Evolutionary conservation across 2,888 invertebrate species (phyloP).

Genomic region (Gastracanthus pulcherrimus): DNA sequence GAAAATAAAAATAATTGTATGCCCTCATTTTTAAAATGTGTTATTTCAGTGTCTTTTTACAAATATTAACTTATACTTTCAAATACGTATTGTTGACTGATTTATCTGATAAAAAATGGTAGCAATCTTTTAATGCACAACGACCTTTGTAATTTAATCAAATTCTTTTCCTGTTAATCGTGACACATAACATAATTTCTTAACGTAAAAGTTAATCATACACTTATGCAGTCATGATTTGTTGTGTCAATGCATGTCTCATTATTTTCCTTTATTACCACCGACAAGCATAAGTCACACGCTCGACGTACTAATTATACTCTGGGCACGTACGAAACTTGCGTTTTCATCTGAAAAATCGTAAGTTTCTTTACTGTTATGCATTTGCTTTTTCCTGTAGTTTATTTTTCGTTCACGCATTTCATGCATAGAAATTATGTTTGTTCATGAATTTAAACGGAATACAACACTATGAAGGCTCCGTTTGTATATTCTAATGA

Average conservation of each 20-base stretch:
- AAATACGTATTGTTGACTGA: background rate
- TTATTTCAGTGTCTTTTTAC: too few species aligned
- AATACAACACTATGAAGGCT: constrained; percentile 38
- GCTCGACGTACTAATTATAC: constrained; percentile 38
- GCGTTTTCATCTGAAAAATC: constrained; percentile 18
- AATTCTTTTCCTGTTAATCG: constrained; percentile 1
- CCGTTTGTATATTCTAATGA: constrained; percentile 19
- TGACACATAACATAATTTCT: background rate
- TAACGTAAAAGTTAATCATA: background rate
- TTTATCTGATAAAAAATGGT: background rate
- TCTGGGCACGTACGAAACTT: constrained; percentile 43
- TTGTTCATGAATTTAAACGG: constrained; percentile 27
- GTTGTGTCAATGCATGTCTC: constrained; percentile 16
- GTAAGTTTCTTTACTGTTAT: background rate
- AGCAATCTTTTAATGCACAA: background rate
- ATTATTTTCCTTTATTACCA: constrained; percentile 5
- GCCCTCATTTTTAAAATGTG: too few species aligned
- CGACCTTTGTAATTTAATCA: background rate
- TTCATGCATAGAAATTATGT: background rate
- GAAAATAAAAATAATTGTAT: too few species aligned
- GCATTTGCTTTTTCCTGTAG: too few species aligned
- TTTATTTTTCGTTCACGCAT: background rate
- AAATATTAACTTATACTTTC: too few species aligned
- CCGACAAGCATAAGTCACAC: constrained; percentile 7
- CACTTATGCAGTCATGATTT: constrained; percentile 8